phyloP scores from a whole-genome alignment of 2,797 vertebrate species.

The Gobio occitaniae region DNA sequence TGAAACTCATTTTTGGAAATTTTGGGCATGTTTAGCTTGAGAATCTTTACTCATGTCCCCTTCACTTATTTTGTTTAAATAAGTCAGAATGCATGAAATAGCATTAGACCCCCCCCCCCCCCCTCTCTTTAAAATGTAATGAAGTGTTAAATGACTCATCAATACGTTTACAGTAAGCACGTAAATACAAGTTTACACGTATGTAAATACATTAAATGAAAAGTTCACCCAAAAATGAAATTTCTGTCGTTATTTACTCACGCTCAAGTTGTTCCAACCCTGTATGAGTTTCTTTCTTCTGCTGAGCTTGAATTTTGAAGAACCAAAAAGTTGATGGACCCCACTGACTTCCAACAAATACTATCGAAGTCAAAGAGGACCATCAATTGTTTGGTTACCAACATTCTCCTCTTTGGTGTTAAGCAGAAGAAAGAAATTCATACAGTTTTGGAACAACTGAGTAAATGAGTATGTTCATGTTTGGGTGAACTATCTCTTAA shows the following conservation, averaged over 20 bases:
- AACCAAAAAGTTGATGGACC: neutral
- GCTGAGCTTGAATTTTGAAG: neutral
- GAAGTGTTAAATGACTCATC: no score
- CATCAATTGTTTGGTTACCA: neutral
- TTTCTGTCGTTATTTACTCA: neutral
- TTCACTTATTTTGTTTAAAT: no score
- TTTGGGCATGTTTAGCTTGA: no score
- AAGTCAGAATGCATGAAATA: no score
- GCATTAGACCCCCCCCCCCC: no score
- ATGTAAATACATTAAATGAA: neutral
- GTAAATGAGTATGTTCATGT: neutral
- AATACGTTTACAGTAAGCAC: no score
- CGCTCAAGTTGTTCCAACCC: neutral
- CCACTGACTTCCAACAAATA: no score
- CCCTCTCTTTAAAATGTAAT: no score
- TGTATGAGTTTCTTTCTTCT: neutral
- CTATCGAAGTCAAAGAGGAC: neutral
- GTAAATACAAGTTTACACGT: no score
- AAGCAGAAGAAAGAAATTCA: neutral
- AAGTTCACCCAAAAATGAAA: neutral
- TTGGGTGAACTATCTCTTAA: neutral
- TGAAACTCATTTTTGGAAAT: no score
- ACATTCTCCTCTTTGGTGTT: neutral
- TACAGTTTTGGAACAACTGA: neutral
- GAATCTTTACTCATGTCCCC: no score